These are phyloP conservation scores for Apogon talboti DNA, from an alignment of 2,797 vertebrate species.

Conservation along the genomic window DNA sequence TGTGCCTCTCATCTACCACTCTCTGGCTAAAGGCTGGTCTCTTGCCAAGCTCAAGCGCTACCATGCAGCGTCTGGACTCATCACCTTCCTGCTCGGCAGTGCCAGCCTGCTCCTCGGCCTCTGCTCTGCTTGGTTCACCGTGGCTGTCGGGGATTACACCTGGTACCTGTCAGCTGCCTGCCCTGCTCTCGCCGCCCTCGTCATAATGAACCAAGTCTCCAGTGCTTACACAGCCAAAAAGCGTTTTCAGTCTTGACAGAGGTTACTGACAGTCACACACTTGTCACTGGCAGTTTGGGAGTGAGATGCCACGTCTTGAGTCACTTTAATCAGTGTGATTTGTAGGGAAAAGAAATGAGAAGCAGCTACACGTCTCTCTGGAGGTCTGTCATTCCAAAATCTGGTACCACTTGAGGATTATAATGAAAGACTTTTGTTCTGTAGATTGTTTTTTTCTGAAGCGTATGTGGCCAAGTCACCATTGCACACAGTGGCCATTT, in stretches of 20 bases:
- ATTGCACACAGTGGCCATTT: background rate
- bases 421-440: background rate
- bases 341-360: background rate
- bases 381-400: background rate
- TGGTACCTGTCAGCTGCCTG: slow-evolving; percentile 92
- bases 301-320: background rate
- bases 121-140: slow-evolving; percentile 91
- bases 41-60: slow-evolving; percentile 93
- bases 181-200: slow-evolving; percentile 85
- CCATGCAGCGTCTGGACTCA: slow-evolving; percentile 90
- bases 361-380: background rate
- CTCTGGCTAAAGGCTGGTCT: slow-evolving; percentile 91
- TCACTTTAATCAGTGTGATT: background rate
- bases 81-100: slow-evolving; percentile 90
- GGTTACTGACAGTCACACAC: background rate
- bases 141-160: slow-evolving; percentile 73
- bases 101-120: slow-evolving; percentile 90
- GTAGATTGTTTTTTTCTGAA: background rate
- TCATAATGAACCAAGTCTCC: slow-evolving; percentile 95
- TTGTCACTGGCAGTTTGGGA: background rate
- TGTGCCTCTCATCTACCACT: slow-evolving; percentile 88
- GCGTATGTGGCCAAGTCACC: too few relatives aligned
- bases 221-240: slow-evolving; percentile 92
- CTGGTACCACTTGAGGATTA: background rate
- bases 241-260: slow-evolving; percentile 85